phyloP scores from a whole-genome alignment of 2,797 vertebrate species.

The Gobionotothen gibberifrons region DNA sequence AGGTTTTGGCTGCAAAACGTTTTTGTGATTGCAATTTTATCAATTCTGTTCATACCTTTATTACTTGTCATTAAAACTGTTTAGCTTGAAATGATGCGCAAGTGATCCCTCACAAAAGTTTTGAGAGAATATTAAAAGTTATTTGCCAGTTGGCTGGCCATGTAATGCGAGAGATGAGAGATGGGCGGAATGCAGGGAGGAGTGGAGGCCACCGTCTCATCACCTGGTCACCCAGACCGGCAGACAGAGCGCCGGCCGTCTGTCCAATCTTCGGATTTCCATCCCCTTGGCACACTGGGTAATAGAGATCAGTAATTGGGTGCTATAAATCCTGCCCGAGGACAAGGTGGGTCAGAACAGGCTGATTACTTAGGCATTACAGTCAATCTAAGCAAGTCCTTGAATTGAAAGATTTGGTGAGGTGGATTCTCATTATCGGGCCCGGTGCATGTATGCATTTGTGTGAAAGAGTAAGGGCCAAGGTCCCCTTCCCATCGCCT shows the following conservation, averaged over 20 bases:
- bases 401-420: slow-evolving; percentile 85
- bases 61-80: slow-evolving; percentile 12
- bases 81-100: slow-evolving; percentile 8
- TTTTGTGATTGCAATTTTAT: background rate
- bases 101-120: slow-evolving; percentile 6
- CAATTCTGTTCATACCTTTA: background rate
- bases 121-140: slow-evolving; percentile 54
- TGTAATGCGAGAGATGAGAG: slow-evolving; percentile 52
- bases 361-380: slow-evolving; percentile 87
- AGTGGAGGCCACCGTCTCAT: slow-evolving; percentile 52
- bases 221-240: slow-evolving; percentile 61
- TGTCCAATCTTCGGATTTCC: slow-evolving; percentile 70
- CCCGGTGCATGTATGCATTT: slow-evolving; percentile 64
- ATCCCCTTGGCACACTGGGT: slow-evolving; percentile 74
- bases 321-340: slow-evolving; percentile 85
- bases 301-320: slow-evolving; percentile 84
- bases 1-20: background rate
- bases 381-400: slow-evolving; percentile 85
- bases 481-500: slow-evolving; percentile 59
- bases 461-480: slow-evolving; percentile 72
- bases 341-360: slow-evolving; percentile 87
- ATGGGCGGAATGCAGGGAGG: slow-evolving; percentile 38
- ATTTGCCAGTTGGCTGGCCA: slow-evolving; percentile 18
- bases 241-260: slow-evolving; percentile 61
- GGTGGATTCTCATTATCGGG: slow-evolving; percentile 82